Conservation (phyloP, 2,113 vertebrate species). For the western clawed frog (Xenopus tropicalis) region DNA sequence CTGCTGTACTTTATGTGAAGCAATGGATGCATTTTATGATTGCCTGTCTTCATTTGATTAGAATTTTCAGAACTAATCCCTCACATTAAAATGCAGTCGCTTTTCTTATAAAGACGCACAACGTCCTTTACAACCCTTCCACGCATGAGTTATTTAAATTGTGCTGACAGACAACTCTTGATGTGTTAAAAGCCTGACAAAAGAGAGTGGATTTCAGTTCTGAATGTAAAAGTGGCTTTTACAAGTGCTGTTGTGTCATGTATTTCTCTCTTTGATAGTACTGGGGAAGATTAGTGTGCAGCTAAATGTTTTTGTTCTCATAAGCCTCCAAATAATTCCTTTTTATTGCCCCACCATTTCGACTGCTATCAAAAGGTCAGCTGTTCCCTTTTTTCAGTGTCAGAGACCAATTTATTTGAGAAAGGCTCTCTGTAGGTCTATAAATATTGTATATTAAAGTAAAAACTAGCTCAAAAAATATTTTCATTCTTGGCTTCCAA, state of each 20-base stretch:
- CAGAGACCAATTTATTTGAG: too few relatives aligned
- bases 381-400: background rate
- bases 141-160: slow-evolving; percentile 39
- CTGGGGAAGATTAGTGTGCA: slow-evolving; percentile 24
- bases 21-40: background rate
- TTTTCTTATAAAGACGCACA: slow-evolving; percentile 17
- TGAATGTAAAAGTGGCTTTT: slow-evolving; percentile 22
- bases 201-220: slow-evolving; percentile 28
- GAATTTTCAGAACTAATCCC: background rate
- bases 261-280: background rate
- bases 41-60: background rate
- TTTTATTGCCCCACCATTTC: background rate
- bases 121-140: slow-evolving; percentile 11
- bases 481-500: too few relatives aligned
- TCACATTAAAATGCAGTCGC: background rate
- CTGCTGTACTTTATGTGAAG: too few relatives aligned
- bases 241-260: slow-evolving; percentile 30
- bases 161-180: slow-evolving; percentile 35
- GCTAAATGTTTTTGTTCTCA: slow-evolving; percentile 36
- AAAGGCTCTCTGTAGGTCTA: too few relatives aligned
- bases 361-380: background rate
- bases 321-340: slow-evolving; percentile 16
- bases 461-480: too few relatives aligned
- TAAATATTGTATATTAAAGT: too few relatives aligned
- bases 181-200: slow-evolving; percentile 46